These are phyloP conservation scores for Halictus ligatus DNA, from an alignment of 2,888 invertebrate species.

Conservation along the genomic window DNA sequence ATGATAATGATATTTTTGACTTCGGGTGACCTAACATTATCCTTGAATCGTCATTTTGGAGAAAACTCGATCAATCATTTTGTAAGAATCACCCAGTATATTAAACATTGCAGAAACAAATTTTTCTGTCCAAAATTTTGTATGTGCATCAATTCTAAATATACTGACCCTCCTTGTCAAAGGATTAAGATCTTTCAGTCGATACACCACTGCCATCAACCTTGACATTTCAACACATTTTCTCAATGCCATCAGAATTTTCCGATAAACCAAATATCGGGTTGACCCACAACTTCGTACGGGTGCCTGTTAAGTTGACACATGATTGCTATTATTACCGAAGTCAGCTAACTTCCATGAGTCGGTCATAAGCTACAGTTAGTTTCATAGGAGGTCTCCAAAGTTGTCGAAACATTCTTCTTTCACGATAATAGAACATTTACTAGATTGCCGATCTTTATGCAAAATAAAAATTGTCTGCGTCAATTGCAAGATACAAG, in stretches of 20 bases:
- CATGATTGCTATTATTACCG: neutral
- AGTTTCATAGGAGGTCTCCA: no score
- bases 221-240: slow-evolving; percentile 4
- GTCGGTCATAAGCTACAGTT: neutral
- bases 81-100: neutral
- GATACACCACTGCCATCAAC: neutral
- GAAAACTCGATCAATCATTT: no score
- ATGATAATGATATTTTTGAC: no score
- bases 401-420: no score
- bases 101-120: neutral
- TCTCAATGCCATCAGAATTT: slow-evolving; percentile 3
- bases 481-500: no score
- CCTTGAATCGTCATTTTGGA: no score
- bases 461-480: no score
- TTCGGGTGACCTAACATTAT: no score
- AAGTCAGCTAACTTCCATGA: neutral
- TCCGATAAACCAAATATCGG: neutral
- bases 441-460: no score
- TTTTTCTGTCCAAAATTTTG: neutral
- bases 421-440: no score
- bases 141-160: neutral
- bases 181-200: slow-evolving; percentile 7
- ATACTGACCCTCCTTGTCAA: neutral
- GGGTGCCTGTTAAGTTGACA: neutral
- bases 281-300: neutral